Percentiles rank a stretch among this genome's conserved stretches.
Conservation (phyloP, 2,113 vertebrate genomes). For the Ursus arctos region DNA sequence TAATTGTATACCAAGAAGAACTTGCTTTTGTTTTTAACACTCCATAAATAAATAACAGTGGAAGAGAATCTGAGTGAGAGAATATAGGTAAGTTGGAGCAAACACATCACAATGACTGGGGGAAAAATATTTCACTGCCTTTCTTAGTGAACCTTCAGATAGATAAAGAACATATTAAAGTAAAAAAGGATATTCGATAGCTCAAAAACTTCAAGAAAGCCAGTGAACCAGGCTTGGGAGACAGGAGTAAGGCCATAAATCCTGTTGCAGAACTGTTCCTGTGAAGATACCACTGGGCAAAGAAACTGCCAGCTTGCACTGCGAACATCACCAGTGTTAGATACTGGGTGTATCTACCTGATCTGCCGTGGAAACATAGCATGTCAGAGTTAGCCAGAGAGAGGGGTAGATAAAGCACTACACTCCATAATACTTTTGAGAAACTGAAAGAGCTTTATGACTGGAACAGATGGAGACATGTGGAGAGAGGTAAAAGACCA, state of each 20-base stretch:
- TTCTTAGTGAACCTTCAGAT: background rate
- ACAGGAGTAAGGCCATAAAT: background rate
- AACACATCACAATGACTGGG: background rate
- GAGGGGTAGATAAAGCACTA: background rate
- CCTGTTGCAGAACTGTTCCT: background rate
- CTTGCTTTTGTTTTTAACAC: constrained; percentile 18
- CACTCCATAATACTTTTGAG: background rate
- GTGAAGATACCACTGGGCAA: background rate
- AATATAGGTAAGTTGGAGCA: background rate
- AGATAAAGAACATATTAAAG: background rate
- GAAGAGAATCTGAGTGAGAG: background rate
- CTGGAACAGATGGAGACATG: background rate
- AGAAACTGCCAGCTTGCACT: background rate
- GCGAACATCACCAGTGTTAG: background rate
- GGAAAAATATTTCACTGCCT: background rate
- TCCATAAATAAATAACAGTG: constrained; percentile 20
- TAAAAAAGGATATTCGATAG: background rate
- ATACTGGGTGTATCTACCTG: background rate
- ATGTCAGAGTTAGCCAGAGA: background rate
- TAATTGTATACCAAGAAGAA: constrained; percentile 13
- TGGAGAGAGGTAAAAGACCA: background rate
- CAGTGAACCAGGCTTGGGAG: background rate
- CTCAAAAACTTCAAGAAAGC: background rate
- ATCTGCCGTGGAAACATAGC: background rate
- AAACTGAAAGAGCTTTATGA: background rate